These are phyloP conservation scores for Indicator indicator DNA, from an alignment of 2,113 vertebrate species.

Conservation along the genomic window DNA sequence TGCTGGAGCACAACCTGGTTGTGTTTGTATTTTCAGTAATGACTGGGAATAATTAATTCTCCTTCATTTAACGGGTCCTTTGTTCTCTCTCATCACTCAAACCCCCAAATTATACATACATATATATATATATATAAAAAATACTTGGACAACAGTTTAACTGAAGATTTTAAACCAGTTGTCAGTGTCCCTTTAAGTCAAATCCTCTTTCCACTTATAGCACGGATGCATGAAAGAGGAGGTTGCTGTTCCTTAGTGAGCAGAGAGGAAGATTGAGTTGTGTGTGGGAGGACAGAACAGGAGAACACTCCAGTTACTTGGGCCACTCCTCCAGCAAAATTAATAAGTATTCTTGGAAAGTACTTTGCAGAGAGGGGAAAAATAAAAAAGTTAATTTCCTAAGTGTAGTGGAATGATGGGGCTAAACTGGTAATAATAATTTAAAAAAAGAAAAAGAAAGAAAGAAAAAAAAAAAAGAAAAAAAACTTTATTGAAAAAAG, in stretches of 20 bases:
- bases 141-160: conserved; percentile 3
- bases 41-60: conserved; percentile 33
- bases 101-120: background rate
- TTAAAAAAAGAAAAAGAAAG: background rate
- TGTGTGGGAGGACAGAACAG: conserved; percentile 61
- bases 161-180: conserved; percentile 29
- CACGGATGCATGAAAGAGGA: conserved; percentile 29
- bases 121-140: background rate
- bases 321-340: conserved; percentile 64
- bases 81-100: background rate
- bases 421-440: conserved; percentile 48
- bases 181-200: conserved; percentile 47
- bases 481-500: conserved; percentile 3
- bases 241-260: background rate
- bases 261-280: conserved; percentile 33
- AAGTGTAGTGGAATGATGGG: conserved; percentile 26
- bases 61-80: conserved; percentile 4
- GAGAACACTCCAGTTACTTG: conserved; percentile 53
- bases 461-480: background rate
- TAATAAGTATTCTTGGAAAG: conserved; percentile 64
- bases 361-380: background rate
- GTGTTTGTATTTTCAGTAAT: conserved; percentile 6
- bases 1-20: background rate
- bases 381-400: conserved; percentile 3
- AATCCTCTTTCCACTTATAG: conserved; percentile 48